Conservation (phyloP, 2,797 vertebrate species). For the Aeoliscus strigatus region DNA sequence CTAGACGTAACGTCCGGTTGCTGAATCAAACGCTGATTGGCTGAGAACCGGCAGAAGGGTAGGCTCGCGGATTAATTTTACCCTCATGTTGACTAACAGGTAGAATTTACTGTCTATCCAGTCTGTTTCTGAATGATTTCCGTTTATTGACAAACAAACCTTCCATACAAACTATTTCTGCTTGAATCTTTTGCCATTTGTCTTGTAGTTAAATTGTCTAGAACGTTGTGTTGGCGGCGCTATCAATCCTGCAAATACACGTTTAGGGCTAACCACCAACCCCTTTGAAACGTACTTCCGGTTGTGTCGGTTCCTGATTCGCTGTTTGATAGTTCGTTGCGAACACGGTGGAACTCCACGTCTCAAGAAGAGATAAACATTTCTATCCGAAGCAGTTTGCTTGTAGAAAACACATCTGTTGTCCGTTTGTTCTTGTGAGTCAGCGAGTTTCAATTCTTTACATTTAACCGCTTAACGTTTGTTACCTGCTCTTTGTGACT, state of each 20-base stretch:
- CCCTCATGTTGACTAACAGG: constrained; percentile 4
- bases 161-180: too few species aligned
- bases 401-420: constrained; percentile 22
- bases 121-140: too few species aligned
- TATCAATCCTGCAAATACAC: too few species aligned
- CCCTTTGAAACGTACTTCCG: constrained; percentile 27
- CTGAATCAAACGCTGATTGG: constrained; percentile 39
- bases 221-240: too few species aligned
- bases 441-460: background rate
- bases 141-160: too few species aligned
- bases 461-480: background rate
- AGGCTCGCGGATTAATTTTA: rapidly evolving
- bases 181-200: too few species aligned
- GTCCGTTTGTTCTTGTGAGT: too few species aligned
- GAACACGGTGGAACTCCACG: constrained; percentile 1
- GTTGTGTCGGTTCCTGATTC: constrained; percentile 18
- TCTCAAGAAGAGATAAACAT: constrained; percentile 37
- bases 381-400: constrained; percentile 41
- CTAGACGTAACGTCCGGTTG: constrained; percentile 44
- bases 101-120: rapidly evolving
- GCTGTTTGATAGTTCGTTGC: constrained; percentile 9
- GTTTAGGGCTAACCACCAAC: background rate
- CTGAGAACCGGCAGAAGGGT: constrained; percentile 8
- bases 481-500: too few species aligned
- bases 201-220: too few species aligned